Conservation (phyloP, 1,140 invertebrate species). For the Physella acuta region DNA sequence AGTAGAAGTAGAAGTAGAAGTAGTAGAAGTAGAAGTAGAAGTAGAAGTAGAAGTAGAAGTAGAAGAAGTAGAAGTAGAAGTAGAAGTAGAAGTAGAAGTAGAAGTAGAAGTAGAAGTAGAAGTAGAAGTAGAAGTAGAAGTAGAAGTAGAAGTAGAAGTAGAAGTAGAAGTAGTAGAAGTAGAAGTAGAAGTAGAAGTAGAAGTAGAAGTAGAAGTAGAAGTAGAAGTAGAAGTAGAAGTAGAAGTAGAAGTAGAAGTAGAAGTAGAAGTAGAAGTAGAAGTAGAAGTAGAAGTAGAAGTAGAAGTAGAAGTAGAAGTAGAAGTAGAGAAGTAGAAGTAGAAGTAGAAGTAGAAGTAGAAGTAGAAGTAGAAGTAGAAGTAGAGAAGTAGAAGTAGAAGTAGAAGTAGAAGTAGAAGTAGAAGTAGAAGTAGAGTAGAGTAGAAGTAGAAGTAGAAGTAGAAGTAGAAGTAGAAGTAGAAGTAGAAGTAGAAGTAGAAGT, state of each 20-base stretch:
- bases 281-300: constrained; percentile 25
- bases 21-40: too few relatives aligned
- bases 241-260: constrained; percentile 26
- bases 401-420: constrained; percentile 24
- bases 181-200: constrained; percentile 20
- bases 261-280: constrained; percentile 25
- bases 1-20: constrained; percentile 14
- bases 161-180: constrained; percentile 20
- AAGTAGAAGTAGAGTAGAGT: constrained; percentile 19
- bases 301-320: constrained; percentile 22
- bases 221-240: constrained; percentile 22
- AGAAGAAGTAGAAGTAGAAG: constrained; percentile 20
- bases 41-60: constrained; percentile 1
- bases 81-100: constrained; percentile 17
- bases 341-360: constrained; percentile 24
- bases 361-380: constrained; percentile 23
- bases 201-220: constrained; percentile 16
- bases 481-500: constrained; percentile 23
- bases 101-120: constrained; percentile 15
- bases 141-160: constrained; percentile 23
- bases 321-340: constrained; percentile 12
- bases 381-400: constrained; percentile 19
- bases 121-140: constrained; percentile 23
- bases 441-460: constrained; percentile 22
- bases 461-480: constrained; percentile 22